Conservation (phyloP, 2,797 vertebrate species). For the Arctocebus calabarensis region DNA sequence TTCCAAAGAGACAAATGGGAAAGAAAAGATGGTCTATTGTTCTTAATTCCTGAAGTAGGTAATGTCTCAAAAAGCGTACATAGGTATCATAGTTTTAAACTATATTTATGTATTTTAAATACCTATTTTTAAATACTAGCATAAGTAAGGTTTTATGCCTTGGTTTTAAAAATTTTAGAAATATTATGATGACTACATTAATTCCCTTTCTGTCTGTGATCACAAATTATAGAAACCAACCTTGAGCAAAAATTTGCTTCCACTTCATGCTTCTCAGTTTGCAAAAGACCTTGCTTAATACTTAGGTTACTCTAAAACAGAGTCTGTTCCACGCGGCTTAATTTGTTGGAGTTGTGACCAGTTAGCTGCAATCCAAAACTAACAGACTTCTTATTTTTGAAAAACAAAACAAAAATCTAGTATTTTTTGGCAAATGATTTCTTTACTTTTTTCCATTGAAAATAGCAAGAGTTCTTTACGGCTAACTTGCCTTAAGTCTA, state of each 20-base stretch:
- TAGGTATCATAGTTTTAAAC: background rate
- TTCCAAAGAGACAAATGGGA: background rate
- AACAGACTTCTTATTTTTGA: background rate
- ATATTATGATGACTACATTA: background rate
- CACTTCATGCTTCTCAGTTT: background rate
- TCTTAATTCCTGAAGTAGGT: background rate
- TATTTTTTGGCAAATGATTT: background rate
- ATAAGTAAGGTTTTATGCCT: background rate
- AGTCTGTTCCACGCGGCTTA: background rate
- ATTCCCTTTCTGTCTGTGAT: background rate
- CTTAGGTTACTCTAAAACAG: background rate
- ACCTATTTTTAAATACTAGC: background rate
- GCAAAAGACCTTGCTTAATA: background rate
- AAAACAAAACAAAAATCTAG: slow-evolving; percentile 4
- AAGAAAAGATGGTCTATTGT: background rate
- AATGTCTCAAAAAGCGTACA: background rate
- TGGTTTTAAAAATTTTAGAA: background rate
- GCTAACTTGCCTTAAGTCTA: background rate
- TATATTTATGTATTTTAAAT: slow-evolving; percentile 8
- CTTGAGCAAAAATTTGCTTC: background rate
- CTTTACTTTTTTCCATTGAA: background rate
- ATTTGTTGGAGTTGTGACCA: background rate
- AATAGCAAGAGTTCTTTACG: background rate
- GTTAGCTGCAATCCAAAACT: background rate
- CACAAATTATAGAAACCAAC: background rate